Base-by-base conservation (phyloP, 2,797 vertebrate genomes). In the Tapirus indicus region DNA sequence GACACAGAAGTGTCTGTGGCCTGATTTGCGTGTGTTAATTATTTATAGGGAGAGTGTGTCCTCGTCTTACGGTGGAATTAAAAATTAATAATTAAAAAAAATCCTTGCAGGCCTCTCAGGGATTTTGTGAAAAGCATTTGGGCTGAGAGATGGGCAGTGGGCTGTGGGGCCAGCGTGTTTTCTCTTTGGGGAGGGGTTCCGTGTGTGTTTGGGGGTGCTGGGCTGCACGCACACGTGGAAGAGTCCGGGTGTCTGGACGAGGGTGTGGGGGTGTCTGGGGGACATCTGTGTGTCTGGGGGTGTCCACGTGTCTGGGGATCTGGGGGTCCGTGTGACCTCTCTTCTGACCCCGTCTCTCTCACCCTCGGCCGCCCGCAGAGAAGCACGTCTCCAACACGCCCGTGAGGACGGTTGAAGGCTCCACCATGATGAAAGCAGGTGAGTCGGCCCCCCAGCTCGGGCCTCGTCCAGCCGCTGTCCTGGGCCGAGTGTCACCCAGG, bases 361-460 rank as follows among this genome's bases (percentile, higher is more conserved):
- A 3, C 35, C 72, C 41, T 35, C 84, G 0, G 0, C 60, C 23
- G 66, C 58, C 49, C 8, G 3, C 95, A 0, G 98, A 98, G 93
- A 98, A 97, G 84, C 97, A 94, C 29, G 32, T 93, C 58, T 98
- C 97, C 91, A 97, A 98, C 97, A 99, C 98, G 12, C 99, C 99
- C 0, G 49, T 98, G 97, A 98, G 99, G 97, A 97, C n/a, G 0
- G 95, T 91, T 10, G 98, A 98, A n/a, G 98, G 98, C 84, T 97
- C 98, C 2, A 97, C 98, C 80, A 97, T 99, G 98, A 98, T 99
- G 99, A 99, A 98, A 95, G 99, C 99, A 97, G 99, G 99, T 99
- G 97, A 60, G 99, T 98, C 2, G 1, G n/a, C 6, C 29, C 82
- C 62, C 27, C 1, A 10, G 23, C 27, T 56, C 4, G 0, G 21